phyloP scores from a whole-genome alignment of 2,797 vertebrate genomes.

The Cottoperca gobio region DNA sequence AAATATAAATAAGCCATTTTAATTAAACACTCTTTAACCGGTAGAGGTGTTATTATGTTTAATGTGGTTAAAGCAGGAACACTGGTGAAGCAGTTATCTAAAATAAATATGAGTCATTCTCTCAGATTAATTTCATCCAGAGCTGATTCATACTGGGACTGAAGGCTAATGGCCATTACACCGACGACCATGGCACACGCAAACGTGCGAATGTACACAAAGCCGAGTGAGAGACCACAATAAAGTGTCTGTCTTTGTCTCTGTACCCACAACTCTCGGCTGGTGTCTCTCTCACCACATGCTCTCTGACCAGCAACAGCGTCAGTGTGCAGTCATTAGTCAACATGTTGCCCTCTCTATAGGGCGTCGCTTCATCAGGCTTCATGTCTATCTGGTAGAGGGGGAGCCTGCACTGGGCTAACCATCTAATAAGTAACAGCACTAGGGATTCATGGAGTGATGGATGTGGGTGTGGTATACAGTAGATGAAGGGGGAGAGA shows the following conservation, averaged over 20 bases:
- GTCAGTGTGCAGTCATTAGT: constrained; percentile 58
- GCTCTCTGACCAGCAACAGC: constrained; percentile 37
- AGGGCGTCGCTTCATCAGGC: constrained; percentile 37
- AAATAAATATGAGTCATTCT: not conserved
- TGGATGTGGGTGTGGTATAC: constrained; percentile 34
- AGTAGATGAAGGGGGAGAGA: constrained; percentile 36
- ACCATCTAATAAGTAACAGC: constrained; percentile 57
- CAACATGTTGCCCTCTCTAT: constrained; percentile 45
- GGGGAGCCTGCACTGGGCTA: constrained; percentile 17
- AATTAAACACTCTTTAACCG: too few relatives aligned
- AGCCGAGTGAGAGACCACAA: constrained; percentile 26
- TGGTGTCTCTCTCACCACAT: constrained; percentile 46
- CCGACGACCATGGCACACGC: not conserved
- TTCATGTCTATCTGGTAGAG: constrained; percentile 45
- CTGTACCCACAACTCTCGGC: constrained; percentile 7
- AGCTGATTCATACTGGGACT: not conserved
- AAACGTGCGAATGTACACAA: not conserved
- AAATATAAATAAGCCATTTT: too few relatives aligned
- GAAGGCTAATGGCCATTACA: not conserved
- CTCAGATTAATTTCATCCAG: not conserved
- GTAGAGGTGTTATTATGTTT: not conserved
- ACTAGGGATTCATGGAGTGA: constrained; percentile 16
- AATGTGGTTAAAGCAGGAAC: not conserved
- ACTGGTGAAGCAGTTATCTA: not conserved
- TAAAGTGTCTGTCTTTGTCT: constrained; percentile 25